Conservation (phyloP, 2,113 vertebrate genomes). For the Hyperopisus bebe region DNA sequence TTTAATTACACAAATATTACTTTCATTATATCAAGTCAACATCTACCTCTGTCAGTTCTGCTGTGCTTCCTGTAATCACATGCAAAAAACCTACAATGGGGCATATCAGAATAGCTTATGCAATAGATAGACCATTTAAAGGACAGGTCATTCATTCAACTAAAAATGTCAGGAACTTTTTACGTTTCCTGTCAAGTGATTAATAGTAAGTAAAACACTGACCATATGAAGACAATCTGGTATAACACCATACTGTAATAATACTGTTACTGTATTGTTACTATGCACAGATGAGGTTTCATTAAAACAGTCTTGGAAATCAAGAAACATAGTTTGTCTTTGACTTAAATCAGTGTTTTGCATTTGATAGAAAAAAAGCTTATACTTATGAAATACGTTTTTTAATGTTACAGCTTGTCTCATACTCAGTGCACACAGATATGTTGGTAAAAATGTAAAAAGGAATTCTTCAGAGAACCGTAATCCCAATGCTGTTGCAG, state of each 20-base stretch:
- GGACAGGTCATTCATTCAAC: neutral
- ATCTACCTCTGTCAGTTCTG: constrained; percentile 3
- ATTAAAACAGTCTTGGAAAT: neutral
- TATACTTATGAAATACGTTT: neutral
- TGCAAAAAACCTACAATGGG: neutral
- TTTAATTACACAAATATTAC: neutral
- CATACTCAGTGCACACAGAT: neutral
- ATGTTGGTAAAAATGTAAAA: neutral
- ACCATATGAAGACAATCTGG: constrained; percentile 5
- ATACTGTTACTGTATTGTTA: neutral
- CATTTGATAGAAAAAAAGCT: neutral
- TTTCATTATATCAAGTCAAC: neutral
- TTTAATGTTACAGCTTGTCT: neutral
- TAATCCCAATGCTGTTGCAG: neutral
- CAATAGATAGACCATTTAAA: constrained; percentile 1
- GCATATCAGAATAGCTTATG: neutral
- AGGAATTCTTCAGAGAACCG: neutral
- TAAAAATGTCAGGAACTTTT: neutral
- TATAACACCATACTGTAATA: neutral
- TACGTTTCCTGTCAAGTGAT: neutral
- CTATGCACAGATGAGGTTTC: neutral
- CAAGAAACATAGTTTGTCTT: neutral
- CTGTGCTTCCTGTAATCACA: neutral
- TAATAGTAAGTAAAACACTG: constrained; percentile 5
- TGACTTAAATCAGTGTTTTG: neutral